Base-by-base conservation (phyloP, 1,140 invertebrate genomes). In the Drosophila equinoxialis region DNA sequence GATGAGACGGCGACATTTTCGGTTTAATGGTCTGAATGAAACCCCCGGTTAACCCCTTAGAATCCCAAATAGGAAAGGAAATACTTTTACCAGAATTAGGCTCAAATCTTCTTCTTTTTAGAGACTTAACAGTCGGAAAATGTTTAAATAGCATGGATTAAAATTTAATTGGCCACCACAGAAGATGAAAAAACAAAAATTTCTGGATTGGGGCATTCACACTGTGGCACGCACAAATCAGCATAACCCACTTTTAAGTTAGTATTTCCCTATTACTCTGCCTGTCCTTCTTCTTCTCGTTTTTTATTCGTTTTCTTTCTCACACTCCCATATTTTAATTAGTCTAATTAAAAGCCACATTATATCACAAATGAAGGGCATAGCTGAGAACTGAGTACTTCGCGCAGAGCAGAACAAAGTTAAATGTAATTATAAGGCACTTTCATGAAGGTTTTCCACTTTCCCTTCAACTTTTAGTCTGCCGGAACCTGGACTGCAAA, bases 301-400 rank as follows among this genome's bases (percentile, higher is more conserved):
- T 37, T 57, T 59, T 59, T 37, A 20, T 59, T 37, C 33, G 33
- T 17, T 59, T 39, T 39, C 14, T 37, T 58, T 35, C 37, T 42
- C 13, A 61, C 37, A 71, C 62, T 77, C 57, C 68, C 61, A 77
- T 77, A 77, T 71, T 77, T 77, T 78, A 78, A 78, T 78, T 79
- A 79, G 75, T 57, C 69, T 78, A 79, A 79, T 78, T 78, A 78
- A 79, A 79, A 65, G 64, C 69, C 30, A 73, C 69, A 60, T 73
- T 68, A 59, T 65, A 63, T 59, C 59, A 64, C 59, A 78, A 78
- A 68, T 63, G 42, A 77, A 68, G 68, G 71, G 66, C 62, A 60
- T 37, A 26, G 60, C 65, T 17, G 74, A 63, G 51, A 59, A 76
- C 45, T 17, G 7, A 63, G 51, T 37, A 20, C 72, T 30, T 30